phyloP scores from a whole-genome alignment of 23 tunicate species.

The Halocynthia aurantium region DNA sequence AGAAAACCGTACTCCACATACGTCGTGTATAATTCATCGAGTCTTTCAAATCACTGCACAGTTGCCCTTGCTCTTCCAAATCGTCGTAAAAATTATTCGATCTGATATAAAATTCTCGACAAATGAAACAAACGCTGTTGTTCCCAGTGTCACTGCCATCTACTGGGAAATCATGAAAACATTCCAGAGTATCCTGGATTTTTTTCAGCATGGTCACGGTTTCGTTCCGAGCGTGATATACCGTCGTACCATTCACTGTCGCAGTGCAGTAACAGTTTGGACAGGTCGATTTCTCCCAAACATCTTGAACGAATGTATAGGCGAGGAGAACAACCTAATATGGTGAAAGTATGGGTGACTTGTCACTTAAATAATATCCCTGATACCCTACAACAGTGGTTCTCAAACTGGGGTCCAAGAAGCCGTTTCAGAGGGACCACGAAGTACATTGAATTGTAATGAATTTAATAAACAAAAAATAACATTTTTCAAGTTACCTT shows the following conservation, averaged over 20 bases:
- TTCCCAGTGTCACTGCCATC: conserved; percentile 8
- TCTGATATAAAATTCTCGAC: conserved; percentile 31
- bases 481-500: too few species aligned
- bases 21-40: conserved; percentile 73
- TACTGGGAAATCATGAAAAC: conserved; percentile 45
- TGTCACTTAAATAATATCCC: too few species aligned
- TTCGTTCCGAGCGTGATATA: conserved; percentile 13
- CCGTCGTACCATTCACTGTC: conserved; percentile 24
- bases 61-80: conserved; percentile 30
- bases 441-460: too few species aligned
- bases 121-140: conserved; percentile 40
- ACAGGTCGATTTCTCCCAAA: conserved; percentile 68
- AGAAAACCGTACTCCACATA: conserved; percentile 43
- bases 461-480: too few species aligned
- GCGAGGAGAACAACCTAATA: conserved; percentile 26
- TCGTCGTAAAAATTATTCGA: conserved; percentile 55
- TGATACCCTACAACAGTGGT: too few species aligned
- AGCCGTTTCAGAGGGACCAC: too few species aligned
- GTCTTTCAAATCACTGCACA: conserved; percentile 68
- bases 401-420: too few species aligned
- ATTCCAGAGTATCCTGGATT: conserved; percentile 32
- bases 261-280: conserved; percentile 38
- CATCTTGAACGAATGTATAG: conserved; percentile 29
- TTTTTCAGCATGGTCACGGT: conserved; percentile 30
- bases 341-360: too few species aligned